These are phyloP conservation scores for Apeira syringaria DNA, from an alignment of 2,888 invertebrate species.

Conservation along the genomic window DNA sequence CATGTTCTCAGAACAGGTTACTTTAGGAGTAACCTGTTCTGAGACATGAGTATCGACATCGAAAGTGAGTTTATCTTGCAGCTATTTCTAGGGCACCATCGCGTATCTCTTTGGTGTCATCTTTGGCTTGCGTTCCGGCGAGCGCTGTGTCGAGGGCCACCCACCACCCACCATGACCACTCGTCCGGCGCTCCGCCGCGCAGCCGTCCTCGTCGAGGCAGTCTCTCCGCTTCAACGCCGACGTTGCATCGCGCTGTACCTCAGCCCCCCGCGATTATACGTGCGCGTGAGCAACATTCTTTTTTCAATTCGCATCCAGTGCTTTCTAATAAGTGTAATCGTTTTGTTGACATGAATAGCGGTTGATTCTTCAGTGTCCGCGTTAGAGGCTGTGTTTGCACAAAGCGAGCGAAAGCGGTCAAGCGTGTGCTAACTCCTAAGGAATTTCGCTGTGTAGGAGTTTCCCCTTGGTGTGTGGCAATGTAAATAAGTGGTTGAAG, in stretches of 20 bases:
- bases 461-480: slow-evolving; percentile 72
- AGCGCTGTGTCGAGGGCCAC: slow-evolving; percentile 20
- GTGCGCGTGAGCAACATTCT: slow-evolving; percentile 40
- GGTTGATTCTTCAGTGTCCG: slow-evolving; percentile 32
- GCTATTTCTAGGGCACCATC: slow-evolving; percentile 63
- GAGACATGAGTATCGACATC: slow-evolving; percentile 54
- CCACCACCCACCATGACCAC: slow-evolving; percentile 32
- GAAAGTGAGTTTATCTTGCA: slow-evolving; percentile 62
- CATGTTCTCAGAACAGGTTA: no score
- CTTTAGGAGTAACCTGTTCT: no score
- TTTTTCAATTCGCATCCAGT: slow-evolving; percentile 22
- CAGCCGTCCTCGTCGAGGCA: slow-evolving; percentile 14
- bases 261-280: slow-evolving; percentile 32
- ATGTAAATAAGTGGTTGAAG: slow-evolving; percentile 77
- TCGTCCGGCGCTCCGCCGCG: slow-evolving; percentile 27
- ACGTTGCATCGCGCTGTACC: slow-evolving; percentile 41
- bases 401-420: slow-evolving; percentile 70
- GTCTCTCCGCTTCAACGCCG: slow-evolving; percentile 41
- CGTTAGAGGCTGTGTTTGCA: slow-evolving; percentile 53
- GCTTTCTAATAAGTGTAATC: slow-evolving; percentile 32
- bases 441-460: slow-evolving; percentile 70
- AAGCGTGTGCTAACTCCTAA: slow-evolving; percentile 54
- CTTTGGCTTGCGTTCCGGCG: slow-evolving; percentile 1
- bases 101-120: slow-evolving; percentile 3
- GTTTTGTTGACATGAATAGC: slow-evolving; percentile 25